phyloP scores from a whole-genome alignment of 2,888 invertebrate genomes.

The Drosophila diplacantha region DNA sequence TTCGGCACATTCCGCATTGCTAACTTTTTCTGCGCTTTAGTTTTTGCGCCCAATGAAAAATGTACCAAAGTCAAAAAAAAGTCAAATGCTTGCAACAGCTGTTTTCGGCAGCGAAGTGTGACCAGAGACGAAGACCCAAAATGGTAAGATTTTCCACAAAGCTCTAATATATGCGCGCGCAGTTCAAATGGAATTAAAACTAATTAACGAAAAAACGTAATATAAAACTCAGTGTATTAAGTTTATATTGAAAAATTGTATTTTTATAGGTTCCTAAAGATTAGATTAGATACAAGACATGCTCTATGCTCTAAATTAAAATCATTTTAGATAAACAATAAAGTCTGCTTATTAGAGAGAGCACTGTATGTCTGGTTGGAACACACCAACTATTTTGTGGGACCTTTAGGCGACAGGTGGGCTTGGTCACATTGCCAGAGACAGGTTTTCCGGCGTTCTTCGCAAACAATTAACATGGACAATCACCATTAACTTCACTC shows the following conservation, averaged over 20 bases:
- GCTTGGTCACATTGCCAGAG: conserved; percentile 29
- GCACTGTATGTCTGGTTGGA: neutral
- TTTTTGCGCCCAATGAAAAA: conserved; percentile 45
- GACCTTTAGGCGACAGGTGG: neutral
- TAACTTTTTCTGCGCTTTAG: conserved; percentile 31
- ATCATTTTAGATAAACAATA: neutral
- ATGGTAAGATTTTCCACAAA: neutral
- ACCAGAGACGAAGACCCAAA: neutral
- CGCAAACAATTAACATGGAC: conserved; percentile 23
- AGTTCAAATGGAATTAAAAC: neutral
- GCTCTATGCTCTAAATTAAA: neutral
- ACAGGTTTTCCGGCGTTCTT: conserved; percentile 23
- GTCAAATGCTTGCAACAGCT: conserved; percentile 40
- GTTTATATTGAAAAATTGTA: neutral
- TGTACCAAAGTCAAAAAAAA: conserved; percentile 49
- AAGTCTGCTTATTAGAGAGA: neutral
- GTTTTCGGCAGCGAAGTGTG: conserved; percentile 20
- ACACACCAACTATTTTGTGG: neutral
- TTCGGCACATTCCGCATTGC: conserved; percentile 72
- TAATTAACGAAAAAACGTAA: no score
- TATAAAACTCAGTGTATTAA: neutral
- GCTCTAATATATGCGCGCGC: neutral
- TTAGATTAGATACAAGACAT: no score
- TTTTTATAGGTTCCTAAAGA: neutral
- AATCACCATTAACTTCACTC: conserved; percentile 54